Percentiles rank a stretch among this genome's conserved stretches.
Conservation (phyloP, 1,140 invertebrate genomes). For the Arctopsyche grandis region DNA sequence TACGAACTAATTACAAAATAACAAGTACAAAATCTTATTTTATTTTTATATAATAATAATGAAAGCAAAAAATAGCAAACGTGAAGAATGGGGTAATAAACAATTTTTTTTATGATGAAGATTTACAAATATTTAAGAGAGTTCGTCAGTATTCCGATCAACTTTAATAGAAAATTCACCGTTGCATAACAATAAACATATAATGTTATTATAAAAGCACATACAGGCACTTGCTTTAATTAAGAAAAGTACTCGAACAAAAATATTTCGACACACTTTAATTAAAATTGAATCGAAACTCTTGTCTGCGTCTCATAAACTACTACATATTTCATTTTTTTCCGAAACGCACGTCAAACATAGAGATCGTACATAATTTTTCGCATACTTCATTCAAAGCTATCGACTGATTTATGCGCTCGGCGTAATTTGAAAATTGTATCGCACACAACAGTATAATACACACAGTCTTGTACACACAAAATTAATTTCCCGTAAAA, state of each 20-base stretch:
- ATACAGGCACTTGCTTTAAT: not conserved
- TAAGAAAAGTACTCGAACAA: too few species aligned
- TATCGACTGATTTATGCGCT: conserved; percentile 12
- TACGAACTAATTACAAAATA: too few species aligned
- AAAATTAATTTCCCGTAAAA: not conserved
- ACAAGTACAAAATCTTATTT: too few species aligned
- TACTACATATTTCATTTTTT: not conserved
- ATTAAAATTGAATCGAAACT: not conserved
- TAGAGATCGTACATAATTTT: not conserved
- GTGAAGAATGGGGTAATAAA: too few species aligned
- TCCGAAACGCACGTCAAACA: not conserved
- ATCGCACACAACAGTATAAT: too few species aligned
- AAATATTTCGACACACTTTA: too few species aligned
- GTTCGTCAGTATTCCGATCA: too few species aligned
- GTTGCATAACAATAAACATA: conserved; percentile 8
- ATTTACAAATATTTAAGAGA: too few species aligned
- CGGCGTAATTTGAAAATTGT: conserved; percentile 11
- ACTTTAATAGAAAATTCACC: not conserved
- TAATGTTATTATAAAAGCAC: not conserved
- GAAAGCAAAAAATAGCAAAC: too few species aligned
- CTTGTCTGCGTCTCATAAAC: not conserved
- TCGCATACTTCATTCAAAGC: not conserved
- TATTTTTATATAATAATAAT: too few species aligned
- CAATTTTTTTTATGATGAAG: too few species aligned
- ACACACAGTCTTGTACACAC: not conserved